Conservation (phyloP, 2,113 vertebrate species). For the Cnemophilus loriae region DNA sequence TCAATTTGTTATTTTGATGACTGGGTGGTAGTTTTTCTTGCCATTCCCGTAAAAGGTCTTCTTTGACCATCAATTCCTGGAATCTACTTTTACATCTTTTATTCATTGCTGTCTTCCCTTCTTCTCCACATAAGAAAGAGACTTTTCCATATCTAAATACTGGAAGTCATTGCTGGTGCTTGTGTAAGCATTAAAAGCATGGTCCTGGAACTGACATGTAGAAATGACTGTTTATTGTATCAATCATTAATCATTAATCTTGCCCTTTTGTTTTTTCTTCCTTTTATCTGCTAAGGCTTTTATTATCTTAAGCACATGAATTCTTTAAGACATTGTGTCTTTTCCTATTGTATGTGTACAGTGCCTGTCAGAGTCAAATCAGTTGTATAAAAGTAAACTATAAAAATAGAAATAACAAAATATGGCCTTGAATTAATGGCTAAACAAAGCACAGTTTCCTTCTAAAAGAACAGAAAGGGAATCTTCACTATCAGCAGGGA, state of each 20-base stretch:
- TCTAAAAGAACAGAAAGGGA: background rate
- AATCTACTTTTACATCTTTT: slow-evolving; percentile 41
- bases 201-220: background rate
- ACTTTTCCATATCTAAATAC: background rate
- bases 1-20: background rate
- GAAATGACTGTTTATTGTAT: slow-evolving; percentile 5
- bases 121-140: background rate
- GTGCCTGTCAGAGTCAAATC: background rate
- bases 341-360: background rate
- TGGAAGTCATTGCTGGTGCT: background rate
- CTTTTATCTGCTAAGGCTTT: background rate
- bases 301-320: background rate
- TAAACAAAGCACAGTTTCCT: background rate
- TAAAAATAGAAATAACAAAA: background rate
- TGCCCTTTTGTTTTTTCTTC: background rate
- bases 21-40: background rate
- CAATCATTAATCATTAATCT: slow-evolving; percentile 39
- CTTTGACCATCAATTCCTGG: background rate
- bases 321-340: background rate
- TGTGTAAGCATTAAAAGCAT: background rate
- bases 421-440: background rate
- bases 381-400: background rate
- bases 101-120: slow-evolving; percentile 25
- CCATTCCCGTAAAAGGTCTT: background rate
- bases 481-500: background rate